These are phyloP conservation scores for Volucella bombylans DNA, from an alignment of 2,888 invertebrate species.

Conservation along the genomic window DNA sequence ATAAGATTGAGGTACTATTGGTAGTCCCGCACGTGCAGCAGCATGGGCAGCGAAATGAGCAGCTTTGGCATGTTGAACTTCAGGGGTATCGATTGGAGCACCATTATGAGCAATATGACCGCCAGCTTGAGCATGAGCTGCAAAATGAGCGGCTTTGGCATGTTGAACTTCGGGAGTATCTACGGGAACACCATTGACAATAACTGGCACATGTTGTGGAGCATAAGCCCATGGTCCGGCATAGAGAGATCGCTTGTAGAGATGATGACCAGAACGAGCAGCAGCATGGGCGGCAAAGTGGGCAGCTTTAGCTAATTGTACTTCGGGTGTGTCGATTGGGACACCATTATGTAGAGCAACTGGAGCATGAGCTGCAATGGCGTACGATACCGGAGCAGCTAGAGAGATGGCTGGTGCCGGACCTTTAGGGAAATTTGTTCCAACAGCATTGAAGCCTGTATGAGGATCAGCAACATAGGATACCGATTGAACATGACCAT, in stretches of 20 bases:
- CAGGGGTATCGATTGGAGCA: constrained; percentile 82
- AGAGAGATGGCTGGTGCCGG: constrained; percentile 80
- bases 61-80: constrained; percentile 82
- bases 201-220: constrained; percentile 79
- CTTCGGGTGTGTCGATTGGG: constrained; percentile 82
- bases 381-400: constrained; percentile 76
- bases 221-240: constrained; percentile 78
- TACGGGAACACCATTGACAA: constrained; percentile 83
- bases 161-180: constrained; percentile 84
- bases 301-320: constrained; percentile 84
- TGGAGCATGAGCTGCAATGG: constrained; percentile 79
- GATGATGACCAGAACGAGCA: constrained; percentile 82
- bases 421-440: constrained; percentile 86
- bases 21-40: constrained; percentile 78
- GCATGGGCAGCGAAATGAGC: constrained; percentile 82
- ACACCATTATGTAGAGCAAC: constrained; percentile 81
- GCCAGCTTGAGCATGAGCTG: constrained; percentile 81
- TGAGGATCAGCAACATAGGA: constrained; percentile 86
- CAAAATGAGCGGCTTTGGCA: constrained; percentile 82
- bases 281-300: constrained; percentile 84
- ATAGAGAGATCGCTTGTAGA: constrained; percentile 82
- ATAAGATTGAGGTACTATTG: constrained; percentile 77
- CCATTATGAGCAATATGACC: constrained; percentile 78
- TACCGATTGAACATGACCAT: constrained; percentile 86
- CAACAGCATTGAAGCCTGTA: constrained; percentile 86